Conservation (phyloP, 2,888 invertebrate species). For the Miltochrista miniata region DNA sequence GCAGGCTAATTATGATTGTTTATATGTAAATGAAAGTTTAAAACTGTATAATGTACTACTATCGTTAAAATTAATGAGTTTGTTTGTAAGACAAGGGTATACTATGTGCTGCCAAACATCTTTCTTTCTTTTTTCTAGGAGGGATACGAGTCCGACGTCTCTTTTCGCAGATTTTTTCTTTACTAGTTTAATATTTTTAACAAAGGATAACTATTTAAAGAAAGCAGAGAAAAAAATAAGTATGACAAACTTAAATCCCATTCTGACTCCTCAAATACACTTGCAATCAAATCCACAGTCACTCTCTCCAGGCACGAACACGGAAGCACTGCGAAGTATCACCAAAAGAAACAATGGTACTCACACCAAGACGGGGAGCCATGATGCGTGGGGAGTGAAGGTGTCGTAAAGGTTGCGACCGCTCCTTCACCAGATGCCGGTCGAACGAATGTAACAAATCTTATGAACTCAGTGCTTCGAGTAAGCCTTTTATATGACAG, state of each 20-base stretch:
- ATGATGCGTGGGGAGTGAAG: constrained; percentile 58
- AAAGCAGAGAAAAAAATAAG: no score
- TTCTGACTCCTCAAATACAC: neutral
- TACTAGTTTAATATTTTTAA: no score
- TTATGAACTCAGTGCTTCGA: constrained; percentile 48
- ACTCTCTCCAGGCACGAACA: constrained; percentile 1
- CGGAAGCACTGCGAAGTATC: constrained; percentile 28
- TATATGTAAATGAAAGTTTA: constrained; percentile 47
- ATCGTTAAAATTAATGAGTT: constrained; percentile 7
- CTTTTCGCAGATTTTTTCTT: no score
- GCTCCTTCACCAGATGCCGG: constrained; percentile 45
- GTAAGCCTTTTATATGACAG: constrained; percentile 72
- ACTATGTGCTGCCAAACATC: constrained; percentile 19
- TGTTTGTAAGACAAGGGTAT: constrained; percentile 9
- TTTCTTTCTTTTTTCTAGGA: no score
- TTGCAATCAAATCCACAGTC: neutral
- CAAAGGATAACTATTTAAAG: no score
- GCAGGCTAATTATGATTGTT: neutral
- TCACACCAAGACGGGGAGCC: constrained; percentile 72
- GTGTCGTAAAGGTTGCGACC: constrained; percentile 39
- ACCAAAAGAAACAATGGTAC: constrained; percentile 44
- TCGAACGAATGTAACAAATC: constrained; percentile 52
- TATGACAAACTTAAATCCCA: no score
- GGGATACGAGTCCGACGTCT: no score
- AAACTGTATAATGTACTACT: constrained; percentile 1